Base-by-base conservation (phyloP, 1,140 invertebrate genomes). In the Aphaenogaster floridana region DNA sequence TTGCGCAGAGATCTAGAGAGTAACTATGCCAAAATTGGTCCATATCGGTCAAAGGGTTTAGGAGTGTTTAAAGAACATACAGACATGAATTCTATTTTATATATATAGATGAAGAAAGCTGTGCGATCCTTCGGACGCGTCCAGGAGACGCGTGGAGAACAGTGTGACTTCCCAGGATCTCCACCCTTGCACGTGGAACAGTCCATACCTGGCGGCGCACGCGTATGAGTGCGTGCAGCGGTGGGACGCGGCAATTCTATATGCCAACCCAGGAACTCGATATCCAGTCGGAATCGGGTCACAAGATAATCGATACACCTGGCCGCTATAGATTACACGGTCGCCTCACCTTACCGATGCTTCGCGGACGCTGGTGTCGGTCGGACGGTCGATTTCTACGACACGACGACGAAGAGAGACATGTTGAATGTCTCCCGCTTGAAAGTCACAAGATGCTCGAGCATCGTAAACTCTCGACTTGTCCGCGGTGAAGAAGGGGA, bases 221-320 rank as follows among this genome's bases (percentile, higher is more conserved):
- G 74, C 84, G 84, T 78, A 69, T 28, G 39, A 28, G 50, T 64
- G 63, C 52, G 63, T 69, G 76, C 72, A 61, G 34, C 64, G 59
- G 64, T 69, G 61, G 77, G 52, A 78, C 72, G 28, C 54, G 83
- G 39, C 83, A 87, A 83, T 84, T 83, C 66, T 69, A 87, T 76
- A 85, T 80, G 80, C 69, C 64, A 69, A 39, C 45, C 52, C 45
- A 76, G 76, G 61, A 87, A 71, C 57, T 61, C 42, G 45, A 78
- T 89, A 84, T 87, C 64, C 61, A 87, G 68, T 48, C 48, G 36
- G 78, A 90, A 80, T 69, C 74, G 21, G 85, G 85, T 89, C 78
- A 83, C 85, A 45, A 78, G 54, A 83, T 64, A 88, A 88, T 88
- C 87, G 85, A 88, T 88, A 88, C 68, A 61, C 71, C 34, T 71